A percentile compares a stretch with the other conserved stretches of the same genome.
phyloP scores from a whole-genome alignment of 92 coral and sea anemone species.

The Phymanthus crucifer region DNA sequence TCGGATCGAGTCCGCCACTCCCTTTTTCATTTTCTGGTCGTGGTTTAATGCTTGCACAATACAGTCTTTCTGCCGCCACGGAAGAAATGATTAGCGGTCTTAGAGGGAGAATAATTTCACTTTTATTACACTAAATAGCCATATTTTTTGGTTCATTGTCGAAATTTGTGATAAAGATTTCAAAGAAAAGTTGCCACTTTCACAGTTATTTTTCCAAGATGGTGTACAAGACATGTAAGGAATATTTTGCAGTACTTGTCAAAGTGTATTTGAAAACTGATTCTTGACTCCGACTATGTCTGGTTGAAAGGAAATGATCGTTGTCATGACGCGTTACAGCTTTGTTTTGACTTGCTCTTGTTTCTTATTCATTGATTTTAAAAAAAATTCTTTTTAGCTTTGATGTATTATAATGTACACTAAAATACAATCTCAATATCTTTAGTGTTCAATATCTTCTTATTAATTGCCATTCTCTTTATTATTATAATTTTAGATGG shows the following conservation, averaged over 20 bases:
- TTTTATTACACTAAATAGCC: neutral
- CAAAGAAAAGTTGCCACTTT: neutral
- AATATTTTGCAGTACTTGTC: neutral
- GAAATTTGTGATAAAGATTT: neutral
- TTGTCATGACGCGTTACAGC: neutral
- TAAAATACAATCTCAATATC: neutral
- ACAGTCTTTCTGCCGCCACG: neutral
- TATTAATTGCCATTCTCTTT: too few relatives aligned
- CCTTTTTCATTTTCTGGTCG: slow-evolving; percentile 2
- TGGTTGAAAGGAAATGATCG: neutral
- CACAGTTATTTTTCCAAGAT: neutral
- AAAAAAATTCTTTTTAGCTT: neutral
- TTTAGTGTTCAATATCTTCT: too few relatives aligned
- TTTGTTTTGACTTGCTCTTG: neutral
- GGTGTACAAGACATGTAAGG: neutral
- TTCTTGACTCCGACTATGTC: neutral
- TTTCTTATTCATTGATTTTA: neutral
- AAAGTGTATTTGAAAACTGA: neutral
- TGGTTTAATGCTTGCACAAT: neutral
- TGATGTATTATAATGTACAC: neutral
- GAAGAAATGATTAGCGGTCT: neutral
- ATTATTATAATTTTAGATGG: too few relatives aligned
- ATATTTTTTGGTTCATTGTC: neutral
- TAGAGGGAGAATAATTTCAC: neutral
- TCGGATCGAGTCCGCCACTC: neutral